A percentile compares a stretch with the other conserved stretches of the same genome.
Conservation (phyloP, 1,140 invertebrate species). For the Lethrus apterus region DNA sequence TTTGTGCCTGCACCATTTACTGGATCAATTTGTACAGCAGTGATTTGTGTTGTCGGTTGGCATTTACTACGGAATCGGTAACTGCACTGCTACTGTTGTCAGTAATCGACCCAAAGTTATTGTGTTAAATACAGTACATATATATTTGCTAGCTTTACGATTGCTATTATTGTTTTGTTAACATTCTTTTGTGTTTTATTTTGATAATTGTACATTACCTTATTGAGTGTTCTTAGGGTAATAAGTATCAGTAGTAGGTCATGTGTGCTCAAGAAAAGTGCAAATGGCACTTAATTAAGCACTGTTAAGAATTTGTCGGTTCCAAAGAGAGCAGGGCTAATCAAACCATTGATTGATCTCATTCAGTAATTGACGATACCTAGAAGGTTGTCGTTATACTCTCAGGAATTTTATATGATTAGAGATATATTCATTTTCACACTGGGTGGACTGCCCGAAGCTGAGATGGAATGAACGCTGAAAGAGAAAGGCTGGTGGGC, state of each 20-base stretch:
- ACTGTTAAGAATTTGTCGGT: conserved; percentile 16
- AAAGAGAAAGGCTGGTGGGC: too few species aligned
- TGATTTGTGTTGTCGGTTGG: conserved; percentile 39
- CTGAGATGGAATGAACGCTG: too few species aligned
- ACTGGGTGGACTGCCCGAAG: too few species aligned
- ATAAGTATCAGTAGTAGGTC: conserved; percentile 4
- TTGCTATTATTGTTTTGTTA: conserved; percentile 1
- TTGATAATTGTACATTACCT: too few species aligned
- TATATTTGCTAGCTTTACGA: conserved; percentile 5
- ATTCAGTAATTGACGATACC: conserved; percentile 26
- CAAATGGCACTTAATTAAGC: background rate
- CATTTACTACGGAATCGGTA: conserved; percentile 32
- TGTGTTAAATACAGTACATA: background rate
- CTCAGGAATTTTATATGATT: conserved; percentile 37
- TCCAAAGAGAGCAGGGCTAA: conserved; percentile 39
- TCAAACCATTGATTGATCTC: conserved; percentile 41
- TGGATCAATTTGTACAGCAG: conserved; percentile 39
- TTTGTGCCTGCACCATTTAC: conserved; percentile 34
- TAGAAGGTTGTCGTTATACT: conserved; percentile 21
- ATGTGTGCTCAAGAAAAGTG: conserved; percentile 7
- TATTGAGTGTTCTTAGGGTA: conserved; percentile 29
- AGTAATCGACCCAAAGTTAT: conserved; percentile 10
- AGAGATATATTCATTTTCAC: too few species aligned
- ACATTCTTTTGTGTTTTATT: too few species aligned
- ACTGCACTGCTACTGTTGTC: conserved; percentile 12